These are phyloP conservation scores for Schizotus pectinicornis DNA, from an alignment of 2,888 invertebrate species.

Conservation along the genomic window DNA sequence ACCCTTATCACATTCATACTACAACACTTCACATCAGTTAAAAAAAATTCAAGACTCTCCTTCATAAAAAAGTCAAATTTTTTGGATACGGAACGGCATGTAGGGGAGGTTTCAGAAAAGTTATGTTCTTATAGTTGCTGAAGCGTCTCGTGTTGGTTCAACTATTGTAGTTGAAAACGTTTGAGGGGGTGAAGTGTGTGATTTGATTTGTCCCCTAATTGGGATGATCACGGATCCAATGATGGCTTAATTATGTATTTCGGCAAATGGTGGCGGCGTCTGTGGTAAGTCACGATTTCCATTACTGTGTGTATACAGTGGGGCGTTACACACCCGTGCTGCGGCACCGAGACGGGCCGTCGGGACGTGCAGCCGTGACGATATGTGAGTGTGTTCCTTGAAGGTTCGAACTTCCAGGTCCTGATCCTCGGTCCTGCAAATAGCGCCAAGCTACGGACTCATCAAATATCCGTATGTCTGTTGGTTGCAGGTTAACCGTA, in stretches of 20 bases:
- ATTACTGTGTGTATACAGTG: constrained; percentile 54
- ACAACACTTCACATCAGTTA: no score
- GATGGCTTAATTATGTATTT: constrained; percentile 46
- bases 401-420: constrained; percentile 13
- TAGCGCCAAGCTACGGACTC: constrained; percentile 9
- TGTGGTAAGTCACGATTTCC: constrained; percentile 54
- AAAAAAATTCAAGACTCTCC: no score
- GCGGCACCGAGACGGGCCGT: constrained; percentile 41
- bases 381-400: constrained; percentile 33
- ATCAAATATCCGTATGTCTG: constrained; percentile 44
- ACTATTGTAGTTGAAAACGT: no score
- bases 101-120: no score
- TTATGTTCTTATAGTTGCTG: no score
- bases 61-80: no score
- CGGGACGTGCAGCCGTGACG: constrained; percentile 45
- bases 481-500: constrained; percentile 44
- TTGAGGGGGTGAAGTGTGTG: constrained; percentile 2
- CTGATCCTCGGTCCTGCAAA: background rate
- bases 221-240: constrained; percentile 32
- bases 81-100: no score
- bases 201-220: constrained; percentile 33
- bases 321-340: constrained; percentile 41
- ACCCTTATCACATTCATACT: no score
- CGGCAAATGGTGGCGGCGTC: constrained; percentile 38
- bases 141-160: no score